These are phyloP conservation scores for Hypotaenidia philippensis DNA, from an alignment of 2,797 vertebrate species.

Conservation along the genomic window DNA sequence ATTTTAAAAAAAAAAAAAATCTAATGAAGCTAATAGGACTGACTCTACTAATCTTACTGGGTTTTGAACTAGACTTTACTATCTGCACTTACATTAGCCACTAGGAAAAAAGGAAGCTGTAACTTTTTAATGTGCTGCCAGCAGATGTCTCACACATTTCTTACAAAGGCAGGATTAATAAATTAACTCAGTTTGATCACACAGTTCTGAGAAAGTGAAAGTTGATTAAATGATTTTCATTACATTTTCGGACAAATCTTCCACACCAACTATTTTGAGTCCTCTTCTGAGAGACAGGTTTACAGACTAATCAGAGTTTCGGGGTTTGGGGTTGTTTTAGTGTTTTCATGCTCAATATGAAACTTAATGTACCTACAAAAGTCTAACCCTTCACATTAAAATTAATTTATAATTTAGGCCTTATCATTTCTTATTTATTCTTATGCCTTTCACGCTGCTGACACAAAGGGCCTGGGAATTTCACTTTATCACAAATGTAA, in stretches of 20 bases:
- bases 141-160: constrained; percentile 31
- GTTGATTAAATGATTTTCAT: neutral
- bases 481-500: neutral
- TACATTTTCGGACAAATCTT: neutral
- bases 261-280: neutral
- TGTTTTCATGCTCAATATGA: neutral
- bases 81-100: neutral
- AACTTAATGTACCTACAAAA: neutral
- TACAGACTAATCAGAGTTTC: neutral
- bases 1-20: neutral
- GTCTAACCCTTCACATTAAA: neutral
- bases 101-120: neutral
- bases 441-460: neutral
- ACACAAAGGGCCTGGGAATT: neutral
- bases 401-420: neutral
- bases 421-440: neutral
- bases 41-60: neutral
- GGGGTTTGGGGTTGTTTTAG: neutral
- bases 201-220: neutral
- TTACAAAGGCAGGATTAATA: neutral
- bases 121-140: neutral
- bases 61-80: neutral
- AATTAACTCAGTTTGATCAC: neutral
- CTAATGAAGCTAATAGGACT: neutral
- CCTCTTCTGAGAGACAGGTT: neutral